phyloP scores from a whole-genome alignment of 2,888 invertebrate genomes.

The Buathra laborator region DNA sequence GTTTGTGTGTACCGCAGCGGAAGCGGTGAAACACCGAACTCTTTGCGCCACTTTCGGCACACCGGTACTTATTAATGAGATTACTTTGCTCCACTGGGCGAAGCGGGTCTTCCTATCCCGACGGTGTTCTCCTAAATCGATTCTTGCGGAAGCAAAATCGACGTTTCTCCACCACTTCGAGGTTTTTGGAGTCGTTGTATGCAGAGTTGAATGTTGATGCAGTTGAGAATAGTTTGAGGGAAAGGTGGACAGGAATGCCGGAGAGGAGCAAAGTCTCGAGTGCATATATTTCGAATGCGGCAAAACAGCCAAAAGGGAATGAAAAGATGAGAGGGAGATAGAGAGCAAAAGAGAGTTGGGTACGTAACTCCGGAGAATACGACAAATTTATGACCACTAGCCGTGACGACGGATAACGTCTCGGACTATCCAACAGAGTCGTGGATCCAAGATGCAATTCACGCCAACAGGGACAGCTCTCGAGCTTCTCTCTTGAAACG shows the following conservation, averaged over 20 bases:
- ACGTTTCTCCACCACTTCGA: not conserved
- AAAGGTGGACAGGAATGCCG: not conserved
- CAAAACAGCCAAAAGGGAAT: slow-evolving; percentile 6
- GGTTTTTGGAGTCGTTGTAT: not conserved
- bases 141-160: slow-evolving; percentile 22
- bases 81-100: not conserved
- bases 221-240: slow-evolving; percentile 8
- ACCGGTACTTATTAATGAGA: not conserved
- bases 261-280: slow-evolving; percentile 9
- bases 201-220: not conserved
- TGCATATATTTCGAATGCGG: slow-evolving; percentile 54
- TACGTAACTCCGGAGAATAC: slow-evolving; percentile 48
- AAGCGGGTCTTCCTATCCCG: not conserved
- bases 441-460: slow-evolving; percentile 53
- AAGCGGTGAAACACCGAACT: too few species aligned
- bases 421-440: slow-evolving; percentile 47
- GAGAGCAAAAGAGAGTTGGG: slow-evolving; percentile 4
- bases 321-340: slow-evolving; percentile 5
- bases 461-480: slow-evolving; percentile 33
- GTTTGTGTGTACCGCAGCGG: too few species aligned
- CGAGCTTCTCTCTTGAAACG: slow-evolving; percentile 17
- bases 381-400: slow-evolving; percentile 64
- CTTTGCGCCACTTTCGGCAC: too few species aligned
- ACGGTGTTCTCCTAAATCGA: not conserved
- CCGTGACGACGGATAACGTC: slow-evolving; percentile 61